Evolutionary conservation across 2,888 invertebrate species (phyloP), one percentile per base, ranked within the genome.

Genomic region (Buathra laborator): DNA sequence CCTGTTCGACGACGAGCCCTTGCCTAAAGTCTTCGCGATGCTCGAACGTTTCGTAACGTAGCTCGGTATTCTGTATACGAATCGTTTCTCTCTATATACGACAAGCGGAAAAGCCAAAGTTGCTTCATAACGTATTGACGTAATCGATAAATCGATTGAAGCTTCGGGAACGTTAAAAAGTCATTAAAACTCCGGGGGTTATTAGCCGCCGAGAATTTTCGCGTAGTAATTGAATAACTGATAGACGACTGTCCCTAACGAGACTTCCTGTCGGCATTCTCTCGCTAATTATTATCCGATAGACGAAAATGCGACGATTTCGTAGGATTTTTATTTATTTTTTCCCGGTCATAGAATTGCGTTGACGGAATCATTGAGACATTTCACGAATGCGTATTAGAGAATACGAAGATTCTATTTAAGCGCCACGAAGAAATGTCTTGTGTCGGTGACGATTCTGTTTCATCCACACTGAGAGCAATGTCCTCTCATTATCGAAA

Each of bases 1-100:
- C 90, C 92, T 89, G 46, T 7, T 24, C 9, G 43, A 43, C 83
- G 85, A 86, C 88, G 86, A 88, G 88, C 88, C 89, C 89, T 89
- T 89, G 86, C 88, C 89, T 87, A 88, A 89, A 89, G 87, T 86
- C 81, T 84, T 84, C 86, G 85, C 86, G 86, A 7, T 44, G 46
- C 83, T 81, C 79, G 85, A 83, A 81, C 78, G 85, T 88, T 88
- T 87, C 86, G 84, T 83, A 87, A 78, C 51, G 16, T 66, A 67
- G 16, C 19, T 5, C 59, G 44, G 14, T 5, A 46, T 10, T 68
- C 43, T 70, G 29, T 16, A 59, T 46, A 59, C 37, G 51, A 44
- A 12, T 1, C 29, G 53, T 46, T 24, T 32, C 53, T 16, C 37
- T 46, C 46, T 72, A 59, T 19, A 56, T 32, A 43, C 7, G 71